Evolutionary conservation across 2,113 vertebrate genomes (phyloP).

Genomic region (Montifringilla adamsi): DNA sequence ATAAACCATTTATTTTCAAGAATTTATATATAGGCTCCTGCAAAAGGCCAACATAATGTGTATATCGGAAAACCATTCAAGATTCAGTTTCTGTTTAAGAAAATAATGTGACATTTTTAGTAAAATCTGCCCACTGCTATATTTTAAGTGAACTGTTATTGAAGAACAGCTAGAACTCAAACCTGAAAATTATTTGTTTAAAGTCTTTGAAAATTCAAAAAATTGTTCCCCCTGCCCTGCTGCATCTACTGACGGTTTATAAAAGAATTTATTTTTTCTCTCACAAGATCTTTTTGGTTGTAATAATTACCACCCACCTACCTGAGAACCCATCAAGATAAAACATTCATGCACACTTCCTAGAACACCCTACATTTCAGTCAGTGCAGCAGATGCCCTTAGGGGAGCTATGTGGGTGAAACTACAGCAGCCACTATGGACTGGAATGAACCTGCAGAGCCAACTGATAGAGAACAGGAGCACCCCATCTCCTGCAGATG

Average conservation of each 20-base stretch:
- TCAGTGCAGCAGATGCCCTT: not conserved
- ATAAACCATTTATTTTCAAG: not conserved
- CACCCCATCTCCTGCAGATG: not conserved
- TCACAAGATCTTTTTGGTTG: not conserved
- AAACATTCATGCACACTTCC: not conserved
- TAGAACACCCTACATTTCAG: not conserved
- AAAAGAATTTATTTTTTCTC: not conserved
- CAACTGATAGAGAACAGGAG: not conserved
- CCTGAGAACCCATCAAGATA: not conserved
- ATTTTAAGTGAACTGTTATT: not conserved
- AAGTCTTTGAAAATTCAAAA: not conserved
- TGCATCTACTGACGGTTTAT: not conserved
- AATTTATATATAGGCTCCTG: not conserved
- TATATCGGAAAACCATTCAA: not conserved
- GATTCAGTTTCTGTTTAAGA: not conserved
- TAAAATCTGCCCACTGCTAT: not conserved
- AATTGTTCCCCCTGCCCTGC: not conserved
- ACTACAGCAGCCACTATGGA: not conserved
- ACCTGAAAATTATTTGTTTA: not conserved
- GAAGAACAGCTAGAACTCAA: not conserved
- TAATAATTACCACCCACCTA: not conserved
- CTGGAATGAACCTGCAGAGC: constrained; percentile 1
- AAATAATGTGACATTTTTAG: not conserved
- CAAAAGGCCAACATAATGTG: not conserved
- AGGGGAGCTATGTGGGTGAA: constrained; percentile 32